phyloP scores from a whole-genome alignment of 2,113 vertebrate species.

The chimpanzee (Pan troglodytes) region DNA sequence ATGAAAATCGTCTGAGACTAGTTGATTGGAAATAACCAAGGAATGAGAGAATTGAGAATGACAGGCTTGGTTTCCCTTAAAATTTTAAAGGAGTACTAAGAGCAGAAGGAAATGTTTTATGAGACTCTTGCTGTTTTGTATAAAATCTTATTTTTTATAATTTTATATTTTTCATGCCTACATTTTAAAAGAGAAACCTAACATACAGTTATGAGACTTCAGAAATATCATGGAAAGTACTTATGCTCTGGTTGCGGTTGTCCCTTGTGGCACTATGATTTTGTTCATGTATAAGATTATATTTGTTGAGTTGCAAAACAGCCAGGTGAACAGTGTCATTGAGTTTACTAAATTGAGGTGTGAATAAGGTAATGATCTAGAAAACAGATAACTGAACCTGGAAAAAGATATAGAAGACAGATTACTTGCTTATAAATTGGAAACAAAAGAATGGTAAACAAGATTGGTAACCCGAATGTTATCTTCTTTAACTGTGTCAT shows the following conservation, averaged over 20 bases:
- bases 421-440: conserved; percentile 16
- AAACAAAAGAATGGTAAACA: conserved; percentile 11
- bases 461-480: neutral
- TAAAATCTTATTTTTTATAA: neutral
- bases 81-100: neutral
- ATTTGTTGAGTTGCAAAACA: conserved; percentile 38
- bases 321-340: neutral
- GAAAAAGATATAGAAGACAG: neutral
- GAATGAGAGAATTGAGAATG: neutral
- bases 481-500: neutral
- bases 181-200: conserved; percentile 32
- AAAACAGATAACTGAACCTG: conserved; percentile 23
- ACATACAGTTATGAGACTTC: neutral
- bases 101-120: conserved; percentile 30
- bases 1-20: neutral
- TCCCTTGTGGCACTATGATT: conserved; percentile 25
- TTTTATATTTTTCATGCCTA: neutral
- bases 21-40: conserved; percentile 1
- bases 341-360: neutral
- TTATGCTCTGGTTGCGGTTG: neutral
- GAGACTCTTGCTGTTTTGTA: conserved; percentile 19
- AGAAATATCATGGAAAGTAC: neutral
- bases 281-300: neutral
- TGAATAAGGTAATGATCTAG: neutral
- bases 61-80: neutral